These are phyloP conservation scores for Crotalus helleri DNA, from an alignment of 2,113 vertebrate genomes.

Conservation along the genomic window DNA sequence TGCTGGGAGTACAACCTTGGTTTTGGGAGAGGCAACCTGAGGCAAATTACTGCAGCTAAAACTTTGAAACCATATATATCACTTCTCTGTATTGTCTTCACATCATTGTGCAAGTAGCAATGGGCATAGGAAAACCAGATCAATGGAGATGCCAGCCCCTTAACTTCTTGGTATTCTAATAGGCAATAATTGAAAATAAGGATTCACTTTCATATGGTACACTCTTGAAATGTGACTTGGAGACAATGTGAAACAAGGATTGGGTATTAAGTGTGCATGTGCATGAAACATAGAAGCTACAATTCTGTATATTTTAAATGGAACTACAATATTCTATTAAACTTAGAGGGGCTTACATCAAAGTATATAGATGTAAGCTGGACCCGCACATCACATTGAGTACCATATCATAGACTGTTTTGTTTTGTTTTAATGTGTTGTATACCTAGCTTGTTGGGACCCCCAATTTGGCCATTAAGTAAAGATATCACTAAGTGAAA, in stretches of 20 bases:
- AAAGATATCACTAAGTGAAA: background rate
- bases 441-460: background rate
- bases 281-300: background rate
- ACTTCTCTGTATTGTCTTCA: background rate
- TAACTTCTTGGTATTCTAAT: background rate
- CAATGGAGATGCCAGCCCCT: background rate
- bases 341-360: background rate
- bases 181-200: background rate
- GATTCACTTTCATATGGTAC: background rate
- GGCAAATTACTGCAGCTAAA: background rate
- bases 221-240: background rate
- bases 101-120: background rate
- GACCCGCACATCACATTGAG: background rate
- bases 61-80: background rate
- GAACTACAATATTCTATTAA: background rate
- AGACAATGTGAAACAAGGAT: background rate
- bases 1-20: background rate
- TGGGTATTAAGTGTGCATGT: background rate
- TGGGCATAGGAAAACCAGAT: background rate
- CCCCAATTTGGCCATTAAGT: background rate
- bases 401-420: background rate
- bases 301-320: background rate
- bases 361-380: background rate
- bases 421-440: background rate
- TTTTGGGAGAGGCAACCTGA: background rate